Base-by-base conservation (phyloP, 1,140 invertebrate genomes). In the Notospermus geniculatus region DNA sequence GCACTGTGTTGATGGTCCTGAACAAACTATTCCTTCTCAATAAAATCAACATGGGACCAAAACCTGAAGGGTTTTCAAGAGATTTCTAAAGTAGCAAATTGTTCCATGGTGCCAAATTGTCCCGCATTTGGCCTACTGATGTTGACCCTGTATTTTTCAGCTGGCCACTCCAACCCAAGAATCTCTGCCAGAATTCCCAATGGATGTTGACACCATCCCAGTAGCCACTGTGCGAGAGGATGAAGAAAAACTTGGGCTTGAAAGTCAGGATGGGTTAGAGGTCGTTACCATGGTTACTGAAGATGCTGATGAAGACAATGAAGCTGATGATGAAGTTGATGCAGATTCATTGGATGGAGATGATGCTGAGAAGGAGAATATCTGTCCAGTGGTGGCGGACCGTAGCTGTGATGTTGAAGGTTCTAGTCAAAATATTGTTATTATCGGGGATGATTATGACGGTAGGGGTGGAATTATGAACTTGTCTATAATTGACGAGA, bases 241-340 rank as follows among this genome's bases (percentile, higher is more conserved):
- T 27, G 54, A 27, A 30, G 43, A 39, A 19, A 28, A 30, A 54
- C 5, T 5, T 7, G 46, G 19, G 11, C 11, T 13, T 43, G 39
- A 43, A 19, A 43, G 11, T 43, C 11, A 13, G 19, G 39, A 43
- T 43, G 39, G 39, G 19, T 11, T 19, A 13, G 39, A 11, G 39
- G 19, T 43, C 39, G 39, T 19, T 43, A 43, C 5, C 46, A 5
- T 23, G n/a, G 46, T 23, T 50, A n/a, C 30, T 28, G 22, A 28
- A 64, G 32, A 39, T 25, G 9, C 25, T 57, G 19, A 22, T 22
- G 19, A 53, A 50, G 61, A 62, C 27, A 60, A 65, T 39, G 61
- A 64, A 22, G 57, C 56, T 17, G 56, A 63, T 23, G 56, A 54
- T 25, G 53, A 43, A 7, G 60, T 52, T 1, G 39, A 55, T 1